These are phyloP conservation scores for Ischnura elegans DNA, from an alignment of 2,888 invertebrate genomes.

Conservation along the genomic window DNA sequence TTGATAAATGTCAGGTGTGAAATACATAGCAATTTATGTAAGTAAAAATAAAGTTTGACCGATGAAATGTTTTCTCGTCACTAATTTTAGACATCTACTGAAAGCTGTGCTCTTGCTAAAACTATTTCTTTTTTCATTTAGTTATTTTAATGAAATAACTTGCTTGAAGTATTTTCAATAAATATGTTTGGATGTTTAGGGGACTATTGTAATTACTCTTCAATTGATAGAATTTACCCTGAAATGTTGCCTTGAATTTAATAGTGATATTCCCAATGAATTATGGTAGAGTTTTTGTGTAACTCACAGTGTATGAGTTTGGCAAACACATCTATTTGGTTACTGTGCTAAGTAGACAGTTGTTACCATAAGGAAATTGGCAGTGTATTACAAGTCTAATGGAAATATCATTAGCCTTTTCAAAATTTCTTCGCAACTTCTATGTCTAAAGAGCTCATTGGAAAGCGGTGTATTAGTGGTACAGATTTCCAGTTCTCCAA, in stretches of 20 bases:
- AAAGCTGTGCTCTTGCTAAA: constrained; percentile 60
- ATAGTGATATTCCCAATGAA: constrained; percentile 49
- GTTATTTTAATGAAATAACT: constrained; percentile 42
- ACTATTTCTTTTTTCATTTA: constrained; percentile 32
- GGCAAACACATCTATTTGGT: constrained; percentile 37
- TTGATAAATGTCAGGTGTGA: constrained; percentile 57
- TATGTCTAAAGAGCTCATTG: constrained; percentile 55
- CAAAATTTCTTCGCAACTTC: constrained; percentile 51
- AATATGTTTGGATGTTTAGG: constrained; percentile 56
- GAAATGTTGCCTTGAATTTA: constrained; percentile 39
- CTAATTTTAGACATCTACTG: constrained; percentile 59
- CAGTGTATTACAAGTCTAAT: constrained; percentile 42
- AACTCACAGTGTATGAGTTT: constrained; percentile 3
- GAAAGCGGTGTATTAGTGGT: constrained; percentile 53
- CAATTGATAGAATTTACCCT: constrained; percentile 42
- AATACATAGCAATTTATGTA: constrained; percentile 67
- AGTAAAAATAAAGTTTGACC: constrained; percentile 18
- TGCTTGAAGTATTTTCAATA: constrained; percentile 53
- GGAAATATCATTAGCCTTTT: constrained; percentile 52
- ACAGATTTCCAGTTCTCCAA: constrained; percentile 14
- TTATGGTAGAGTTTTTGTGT: constrained; percentile 20
- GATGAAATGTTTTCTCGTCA: constrained; percentile 49
- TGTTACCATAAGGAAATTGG: constrained; percentile 41
- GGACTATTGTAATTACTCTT: constrained; percentile 46
- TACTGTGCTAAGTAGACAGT: constrained; percentile 41